Base-by-base conservation (phyloP, 2,888 invertebrate genomes). In the Halocaridina rubra region DNA sequence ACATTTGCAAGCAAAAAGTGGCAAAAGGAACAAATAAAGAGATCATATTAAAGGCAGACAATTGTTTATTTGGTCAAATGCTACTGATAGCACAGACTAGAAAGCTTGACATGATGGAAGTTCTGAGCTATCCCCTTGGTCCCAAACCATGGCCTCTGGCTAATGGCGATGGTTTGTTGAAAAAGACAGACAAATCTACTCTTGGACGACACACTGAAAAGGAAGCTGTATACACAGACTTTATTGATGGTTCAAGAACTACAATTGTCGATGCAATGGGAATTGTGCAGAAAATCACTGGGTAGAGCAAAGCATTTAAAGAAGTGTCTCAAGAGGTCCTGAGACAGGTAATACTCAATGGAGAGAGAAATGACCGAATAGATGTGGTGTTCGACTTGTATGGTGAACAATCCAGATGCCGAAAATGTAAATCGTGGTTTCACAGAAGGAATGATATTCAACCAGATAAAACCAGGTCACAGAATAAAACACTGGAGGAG, bases 401-500 rank as follows among this genome's bases (percentile, higher is more conserved):
- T 67, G 67, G 67, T 19, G 67, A 67, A 22, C 67, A 27, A 19
- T 67, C 22, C 19, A 16, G 67, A 67, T 67, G 67, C 27, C 5
- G 27, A 67, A 67, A 22, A 67, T 24, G 67, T 67, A 8, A 67
- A 22, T 67, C 67, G 67, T 22, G 67, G 67, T 24, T 67, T 27
- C 67, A 67, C 16, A 59, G 5, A 59, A 59, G 16, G 67, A 27
- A 27, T 67, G 13, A 67, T 67, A 67, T 67, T 67, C 67, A 67
- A 24, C 67, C 27, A 19, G 22, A 67, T 24, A 67, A 67, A 67
- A 67, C 27, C 27, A 67, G 67, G 67, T 67, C 67, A 67, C 22
- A 67, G 67, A 67, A 67, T 67, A 67, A 67, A 67, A 8, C 22
- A 67, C 67, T 67, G 67, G 67, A 67, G 67, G 67, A 67, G 67